Conservation (phyloP, 2,797 vertebrate genomes). For the Chaetodon trifasciatus region DNA sequence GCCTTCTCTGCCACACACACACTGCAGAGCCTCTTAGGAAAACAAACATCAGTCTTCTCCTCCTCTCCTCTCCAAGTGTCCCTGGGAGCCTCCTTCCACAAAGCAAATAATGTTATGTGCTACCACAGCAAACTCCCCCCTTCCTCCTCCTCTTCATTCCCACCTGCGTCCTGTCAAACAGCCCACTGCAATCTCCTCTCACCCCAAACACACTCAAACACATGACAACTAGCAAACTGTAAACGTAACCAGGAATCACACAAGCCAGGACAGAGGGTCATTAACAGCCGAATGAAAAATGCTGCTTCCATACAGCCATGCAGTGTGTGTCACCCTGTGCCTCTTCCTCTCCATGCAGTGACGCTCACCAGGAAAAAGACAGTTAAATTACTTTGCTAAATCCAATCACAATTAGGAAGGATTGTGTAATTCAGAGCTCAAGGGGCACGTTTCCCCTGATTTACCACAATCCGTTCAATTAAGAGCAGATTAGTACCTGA, state of each 20-base stretch:
- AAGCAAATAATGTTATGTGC: constrained; percentile 74
- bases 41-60: constrained; percentile 71
- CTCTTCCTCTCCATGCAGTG: constrained; percentile 5
- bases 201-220: constrained; percentile 11
- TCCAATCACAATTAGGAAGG: constrained; percentile 79
- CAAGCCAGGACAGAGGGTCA: constrained; percentile 4
- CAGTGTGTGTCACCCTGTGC: neutral
- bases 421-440: constrained; percentile 78
- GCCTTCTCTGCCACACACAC: constrained; percentile 49
- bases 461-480: constrained; percentile 83
- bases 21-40: constrained; percentile 62
- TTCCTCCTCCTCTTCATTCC: neutral
- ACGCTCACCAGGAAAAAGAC: constrained; percentile 49
- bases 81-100: constrained; percentile 67
- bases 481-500: constrained; percentile 83
- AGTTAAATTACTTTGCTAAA: constrained; percentile 77
- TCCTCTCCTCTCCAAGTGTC: constrained; percentile 52
- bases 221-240: constrained; percentile 14
- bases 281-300: neutral
- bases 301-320: neutral
- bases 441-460: constrained; percentile 72
- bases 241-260: constrained; percentile 12
- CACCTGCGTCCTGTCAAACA: constrained; percentile 37
- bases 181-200: constrained; percentile 9
- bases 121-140: constrained; percentile 30